These are phyloP conservation scores for Dermatophagoides farinae DNA, from an alignment of 1,140 invertebrate species.

Conservation along the genomic window DNA sequence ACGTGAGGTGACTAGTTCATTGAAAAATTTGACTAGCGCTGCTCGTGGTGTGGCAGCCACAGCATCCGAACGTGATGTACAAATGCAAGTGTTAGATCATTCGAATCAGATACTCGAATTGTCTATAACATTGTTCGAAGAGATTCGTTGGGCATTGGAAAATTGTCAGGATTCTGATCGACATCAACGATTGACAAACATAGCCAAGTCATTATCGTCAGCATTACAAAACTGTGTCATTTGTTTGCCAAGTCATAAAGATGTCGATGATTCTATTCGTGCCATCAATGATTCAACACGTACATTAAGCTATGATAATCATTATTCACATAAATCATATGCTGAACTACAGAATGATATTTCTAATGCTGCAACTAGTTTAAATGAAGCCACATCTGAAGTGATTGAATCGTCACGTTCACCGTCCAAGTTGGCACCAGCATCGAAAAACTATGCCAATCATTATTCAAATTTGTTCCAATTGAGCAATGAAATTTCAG, in stretches of 20 bases:
- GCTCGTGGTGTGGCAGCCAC: slow-evolving; percentile 50
- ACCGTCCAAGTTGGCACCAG: slow-evolving; percentile 44
- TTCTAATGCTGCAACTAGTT: slow-evolving; percentile 50
- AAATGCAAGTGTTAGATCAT: slow-evolving; percentile 41
- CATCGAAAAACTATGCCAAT: slow-evolving; percentile 47
- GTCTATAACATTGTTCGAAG: slow-evolving; percentile 51
- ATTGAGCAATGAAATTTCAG: slow-evolving; percentile 58
- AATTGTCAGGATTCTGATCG: slow-evolving; percentile 38
- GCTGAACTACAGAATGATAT: slow-evolving; percentile 66
- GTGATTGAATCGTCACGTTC: slow-evolving; percentile 46
- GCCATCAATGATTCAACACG: slow-evolving; percentile 53
- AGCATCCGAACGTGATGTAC: slow-evolving; percentile 37
- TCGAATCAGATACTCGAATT: slow-evolving; percentile 56
- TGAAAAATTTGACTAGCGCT: slow-evolving; percentile 45
- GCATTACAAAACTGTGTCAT: slow-evolving; percentile 40
- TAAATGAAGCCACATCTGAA: slow-evolving; percentile 59
- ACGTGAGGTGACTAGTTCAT: slow-evolving; percentile 49
- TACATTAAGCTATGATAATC: slow-evolving; percentile 40
- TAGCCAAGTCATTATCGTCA: slow-evolving; percentile 29
- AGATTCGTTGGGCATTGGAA: slow-evolving; percentile 43
- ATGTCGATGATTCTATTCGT: slow-evolving; percentile 64
- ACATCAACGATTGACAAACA: slow-evolving; percentile 35
- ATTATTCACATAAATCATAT: slow-evolving; percentile 48
- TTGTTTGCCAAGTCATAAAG: slow-evolving; percentile 65
- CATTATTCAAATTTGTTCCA: slow-evolving; percentile 54